Percentiles rank a stretch among this genome's conserved stretches.
phyloP scores from a whole-genome alignment of 2,113 vertebrate genomes.

The Catharus minimus region DNA sequence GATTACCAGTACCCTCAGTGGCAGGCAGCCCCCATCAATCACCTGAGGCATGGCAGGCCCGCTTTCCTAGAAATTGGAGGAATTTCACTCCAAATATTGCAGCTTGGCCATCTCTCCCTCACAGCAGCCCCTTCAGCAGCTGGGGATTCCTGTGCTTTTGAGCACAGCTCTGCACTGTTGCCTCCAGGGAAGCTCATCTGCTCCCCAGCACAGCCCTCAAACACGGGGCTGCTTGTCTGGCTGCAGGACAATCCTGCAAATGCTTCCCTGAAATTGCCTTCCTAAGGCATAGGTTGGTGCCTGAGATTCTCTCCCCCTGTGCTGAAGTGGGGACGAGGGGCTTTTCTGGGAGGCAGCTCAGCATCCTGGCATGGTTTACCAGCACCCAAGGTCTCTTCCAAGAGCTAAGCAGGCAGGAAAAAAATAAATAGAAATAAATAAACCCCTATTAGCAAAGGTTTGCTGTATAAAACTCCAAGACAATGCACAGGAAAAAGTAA shows the following conservation, averaged over 20 bases:
- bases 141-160: neutral
- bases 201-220: neutral
- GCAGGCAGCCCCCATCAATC: neutral
- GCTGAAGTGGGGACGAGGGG: neutral
- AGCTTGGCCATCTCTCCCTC: rapidly evolving
- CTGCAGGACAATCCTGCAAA: neutral
- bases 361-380: neutral
- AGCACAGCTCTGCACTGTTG: rapidly evolving
- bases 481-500: slow-evolving; percentile 26
- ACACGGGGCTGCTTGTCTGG: rapidly evolving
- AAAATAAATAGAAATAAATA: slow-evolving; percentile 25
- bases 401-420: slow-evolving; percentile 2
- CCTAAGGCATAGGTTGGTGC: neutral
- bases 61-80: neutral
- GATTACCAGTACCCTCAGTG: neutral
- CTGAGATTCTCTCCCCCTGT: neutral
- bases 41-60: neutral
- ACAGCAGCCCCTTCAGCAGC: neutral
- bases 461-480: slow-evolving; percentile 48
- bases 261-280: neutral
- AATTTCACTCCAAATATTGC: neutral
- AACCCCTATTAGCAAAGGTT: slow-evolving; percentile 22
- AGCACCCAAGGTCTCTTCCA: neutral
- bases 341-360: neutral
- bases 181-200: neutral